phyloP scores from a whole-genome alignment of 2,797 vertebrate species.

The Sciurus vulgaris region DNA sequence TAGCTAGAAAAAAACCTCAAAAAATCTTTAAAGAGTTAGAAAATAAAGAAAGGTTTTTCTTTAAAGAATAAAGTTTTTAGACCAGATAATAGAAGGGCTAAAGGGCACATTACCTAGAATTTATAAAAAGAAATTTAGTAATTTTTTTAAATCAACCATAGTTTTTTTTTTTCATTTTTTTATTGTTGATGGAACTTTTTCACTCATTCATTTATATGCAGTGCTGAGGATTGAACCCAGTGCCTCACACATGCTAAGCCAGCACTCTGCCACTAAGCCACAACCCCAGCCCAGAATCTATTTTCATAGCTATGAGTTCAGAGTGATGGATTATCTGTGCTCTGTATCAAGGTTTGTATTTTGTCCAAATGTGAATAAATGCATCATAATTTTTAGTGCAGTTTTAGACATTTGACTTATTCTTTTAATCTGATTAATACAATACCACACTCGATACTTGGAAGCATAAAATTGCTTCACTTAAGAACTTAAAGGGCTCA shows the following conservation, averaged over 20 bases:
- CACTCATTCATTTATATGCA: too few species aligned
- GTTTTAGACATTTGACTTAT: slow-evolving; percentile 57
- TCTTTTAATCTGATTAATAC: slow-evolving; percentile 63
- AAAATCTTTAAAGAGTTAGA: slow-evolving; percentile 46
- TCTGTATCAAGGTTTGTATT: neutral
- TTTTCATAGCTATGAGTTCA: slow-evolving; percentile 33
- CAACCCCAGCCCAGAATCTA: neutral
- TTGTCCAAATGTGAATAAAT: slow-evolving; percentile 20
- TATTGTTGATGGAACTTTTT: too few species aligned
- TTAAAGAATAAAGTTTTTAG: neutral
- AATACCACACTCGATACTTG: neutral
- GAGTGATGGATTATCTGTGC: neutral
- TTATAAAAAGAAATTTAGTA: neutral
- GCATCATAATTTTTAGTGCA: neutral
- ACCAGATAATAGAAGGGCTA: neutral
- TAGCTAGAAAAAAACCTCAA: slow-evolving; percentile 1
- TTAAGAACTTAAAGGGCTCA: slow-evolving; percentile 53
- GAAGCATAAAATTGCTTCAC: slow-evolving; percentile 11
- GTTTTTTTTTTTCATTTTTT: too few species aligned
- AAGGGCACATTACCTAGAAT: neutral
- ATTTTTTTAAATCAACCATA: neutral
- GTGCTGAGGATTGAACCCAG: too few species aligned
- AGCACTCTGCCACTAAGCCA: too few species aligned
- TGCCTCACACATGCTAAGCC: too few species aligned
- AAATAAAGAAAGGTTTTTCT: slow-evolving; percentile 7